Conservation (phyloP, 1,140 invertebrate genomes). For the Danaus melanippus region DNA sequence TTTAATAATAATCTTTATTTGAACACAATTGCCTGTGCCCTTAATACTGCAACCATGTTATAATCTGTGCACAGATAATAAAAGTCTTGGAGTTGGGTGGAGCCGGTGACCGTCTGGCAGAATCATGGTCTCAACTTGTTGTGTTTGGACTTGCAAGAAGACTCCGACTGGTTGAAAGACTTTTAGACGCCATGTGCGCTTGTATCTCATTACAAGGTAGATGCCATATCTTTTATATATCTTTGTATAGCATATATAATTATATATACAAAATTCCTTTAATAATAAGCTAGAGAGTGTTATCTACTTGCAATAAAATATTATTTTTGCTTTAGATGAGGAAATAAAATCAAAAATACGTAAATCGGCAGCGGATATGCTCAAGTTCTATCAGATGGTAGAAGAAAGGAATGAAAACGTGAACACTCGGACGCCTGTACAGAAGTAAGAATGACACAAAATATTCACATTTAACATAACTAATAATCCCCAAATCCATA, state of each 20-base stretch:
- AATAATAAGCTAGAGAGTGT: too few species aligned
- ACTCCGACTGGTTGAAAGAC: conserved; percentile 69
- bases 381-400: conserved; percentile 38
- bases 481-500: too few species aligned
- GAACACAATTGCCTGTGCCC: too few species aligned
- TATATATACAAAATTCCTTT: too few species aligned
- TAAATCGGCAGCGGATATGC: conserved; percentile 42
- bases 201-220: conserved; percentile 67
- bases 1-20: too few species aligned
- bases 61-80: conserved; percentile 59
- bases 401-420: conserved; percentile 33
- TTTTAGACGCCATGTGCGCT: conserved; percentile 72
- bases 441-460: conserved; percentile 33
- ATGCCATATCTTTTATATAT: not conserved
- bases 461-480: not conserved
- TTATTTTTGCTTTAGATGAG: conserved; percentile 30
- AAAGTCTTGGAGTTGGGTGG: conserved; percentile 76
- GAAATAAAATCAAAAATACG: conserved; percentile 53
- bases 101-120: conserved; percentile 77
- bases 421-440: conserved; percentile 35
- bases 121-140: conserved; percentile 85
- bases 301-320: too few species aligned
- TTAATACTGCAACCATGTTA: not conserved
- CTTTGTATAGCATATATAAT: too few species aligned
- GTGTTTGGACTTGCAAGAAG: conserved; percentile 76